A percentile compares a stretch with the other conserved stretches of the same genome.
Evolutionary conservation across 2,888 invertebrate genomes (phyloP).

Genomic region (Pomacea canaliculata): DNA sequence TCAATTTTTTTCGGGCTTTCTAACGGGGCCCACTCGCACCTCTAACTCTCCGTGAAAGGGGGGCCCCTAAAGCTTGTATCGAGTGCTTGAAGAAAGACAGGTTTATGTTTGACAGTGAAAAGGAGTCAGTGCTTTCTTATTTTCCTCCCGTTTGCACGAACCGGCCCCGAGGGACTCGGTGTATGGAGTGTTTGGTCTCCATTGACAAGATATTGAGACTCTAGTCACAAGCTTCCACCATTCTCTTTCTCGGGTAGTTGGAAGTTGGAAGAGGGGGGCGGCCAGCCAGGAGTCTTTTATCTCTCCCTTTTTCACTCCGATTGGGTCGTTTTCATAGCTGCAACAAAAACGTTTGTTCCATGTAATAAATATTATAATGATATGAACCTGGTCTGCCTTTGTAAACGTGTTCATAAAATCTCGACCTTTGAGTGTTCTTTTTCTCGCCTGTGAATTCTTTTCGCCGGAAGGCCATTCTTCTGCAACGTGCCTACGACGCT

Average conservation of each 20-base stretch:
- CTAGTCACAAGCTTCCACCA: too few species aligned
- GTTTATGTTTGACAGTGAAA: conserved; percentile 12
- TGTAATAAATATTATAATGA: conserved; percentile 34
- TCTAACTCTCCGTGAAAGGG: conserved; percentile 24
- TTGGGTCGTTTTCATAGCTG: conserved; percentile 26
- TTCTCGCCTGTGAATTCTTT: conserved; percentile 3
- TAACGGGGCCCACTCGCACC: not conserved
- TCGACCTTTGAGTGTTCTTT: conserved; percentile 21
- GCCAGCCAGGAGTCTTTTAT: not conserved
- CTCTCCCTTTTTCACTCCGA: conserved; percentile 11
- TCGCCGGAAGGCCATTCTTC: not conserved
- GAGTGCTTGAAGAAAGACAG: not conserved
- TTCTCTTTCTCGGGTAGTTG: too few species aligned
- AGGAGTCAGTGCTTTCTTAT: conserved; percentile 7
- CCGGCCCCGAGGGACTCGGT: too few species aligned
- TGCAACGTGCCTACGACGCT: not conserved
- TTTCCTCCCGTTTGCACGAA: conserved; percentile 1
- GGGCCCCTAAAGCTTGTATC: conserved; percentile 3
- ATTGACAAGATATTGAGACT: too few species aligned
- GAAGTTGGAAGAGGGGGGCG: too few species aligned
- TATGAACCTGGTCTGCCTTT: conserved; percentile 29
- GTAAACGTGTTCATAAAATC: conserved; percentile 24
- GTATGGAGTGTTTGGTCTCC: too few species aligned
- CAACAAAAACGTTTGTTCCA: conserved; percentile 33
- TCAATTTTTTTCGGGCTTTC: conserved; percentile 7